Conservation (phyloP, 2,113 vertebrate genomes). For the Pangasianodon gigas region DNA sequence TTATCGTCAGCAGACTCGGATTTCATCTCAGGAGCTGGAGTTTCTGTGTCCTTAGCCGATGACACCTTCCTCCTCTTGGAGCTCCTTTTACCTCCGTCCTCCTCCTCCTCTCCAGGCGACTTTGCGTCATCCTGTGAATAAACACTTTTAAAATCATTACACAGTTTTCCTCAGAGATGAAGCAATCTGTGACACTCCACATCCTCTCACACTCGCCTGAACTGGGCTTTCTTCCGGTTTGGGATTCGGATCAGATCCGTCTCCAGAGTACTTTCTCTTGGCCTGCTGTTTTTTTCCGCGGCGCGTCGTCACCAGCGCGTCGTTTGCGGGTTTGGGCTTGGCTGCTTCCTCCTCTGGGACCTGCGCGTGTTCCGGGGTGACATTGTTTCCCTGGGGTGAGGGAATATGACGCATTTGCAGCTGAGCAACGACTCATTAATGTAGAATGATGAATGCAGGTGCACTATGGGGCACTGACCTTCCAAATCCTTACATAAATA, state of each 20-base stretch:
- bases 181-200: not conserved
- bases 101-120: not conserved
- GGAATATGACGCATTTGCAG: not conserved
- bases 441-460: not conserved
- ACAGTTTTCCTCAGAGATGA: not conserved
- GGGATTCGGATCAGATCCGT: not conserved
- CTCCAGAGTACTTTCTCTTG: slow-evolving; percentile 60
- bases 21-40: slow-evolving; percentile 31
- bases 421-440: not conserved
- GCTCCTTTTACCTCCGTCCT: not conserved
- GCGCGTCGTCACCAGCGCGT: slow-evolving; percentile 71
- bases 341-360: not conserved
- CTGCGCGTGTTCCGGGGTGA: not conserved
- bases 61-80: slow-evolving; percentile 67
- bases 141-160: too few relatives aligned
- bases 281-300: slow-evolving; percentile 59
- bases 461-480: not conserved
- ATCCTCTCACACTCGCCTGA: slow-evolving; percentile 51
- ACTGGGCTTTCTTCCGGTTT: slow-evolving; percentile 3
- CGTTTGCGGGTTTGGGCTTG: not conserved
- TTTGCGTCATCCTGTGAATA: slow-evolving; percentile 42
- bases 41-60: slow-evolving; percentile 6
- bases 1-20: slow-evolving; percentile 23
- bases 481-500: not conserved
- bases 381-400: slow-evolving; percentile 37